A percentile compares a stretch with the other conserved stretches of the same genome.
Conservation (phyloP, 2,797 vertebrate species). For the Sebastes baramenuke region DNA sequence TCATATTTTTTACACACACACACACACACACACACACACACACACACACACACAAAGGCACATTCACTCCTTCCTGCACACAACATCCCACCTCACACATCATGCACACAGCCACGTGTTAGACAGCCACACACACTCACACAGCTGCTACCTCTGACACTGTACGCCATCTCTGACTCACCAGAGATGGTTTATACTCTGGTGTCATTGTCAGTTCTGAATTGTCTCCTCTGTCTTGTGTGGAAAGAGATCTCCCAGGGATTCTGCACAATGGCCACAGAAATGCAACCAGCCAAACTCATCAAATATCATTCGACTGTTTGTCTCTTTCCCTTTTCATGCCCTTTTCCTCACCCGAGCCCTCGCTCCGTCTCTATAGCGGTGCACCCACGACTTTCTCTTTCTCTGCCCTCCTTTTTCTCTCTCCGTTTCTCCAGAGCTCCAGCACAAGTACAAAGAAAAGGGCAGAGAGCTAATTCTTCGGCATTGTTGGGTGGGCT, state of each 20-base stretch:
- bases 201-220: conserved; percentile 56
- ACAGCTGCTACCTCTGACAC: conserved; percentile 37
- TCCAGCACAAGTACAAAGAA: conserved; percentile 59
- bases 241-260: conserved; percentile 43
- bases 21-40: conserved; percentile 24
- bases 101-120: conserved; percentile 41
- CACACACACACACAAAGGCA: conserved; percentile 23
- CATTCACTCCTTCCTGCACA: conserved; percentile 19
- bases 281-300: conserved; percentile 48
- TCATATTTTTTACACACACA: conserved; percentile 50
- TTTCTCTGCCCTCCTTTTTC: conserved; percentile 35
- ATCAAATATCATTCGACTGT: conserved; percentile 46
- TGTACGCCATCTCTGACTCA: conserved; percentile 55
- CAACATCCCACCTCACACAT: conserved; percentile 38
- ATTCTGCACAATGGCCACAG: conserved; percentile 48
- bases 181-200: conserved; percentile 39
- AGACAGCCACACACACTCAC: conserved; percentile 29
- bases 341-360: conserved; percentile 23
- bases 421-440: conserved; percentile 43
- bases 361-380: conserved; percentile 6
- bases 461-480: conserved; percentile 72
- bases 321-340: conserved; percentile 25
- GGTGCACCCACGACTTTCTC: conserved; percentile 32
- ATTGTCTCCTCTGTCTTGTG: conserved; percentile 52
- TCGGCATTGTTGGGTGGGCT: conserved; percentile 65